Percentiles rank a stretch among this genome's conserved stretches.
Conservation (phyloP, 1,140 invertebrate genomes). For the Contarinia nasturtii region DNA sequence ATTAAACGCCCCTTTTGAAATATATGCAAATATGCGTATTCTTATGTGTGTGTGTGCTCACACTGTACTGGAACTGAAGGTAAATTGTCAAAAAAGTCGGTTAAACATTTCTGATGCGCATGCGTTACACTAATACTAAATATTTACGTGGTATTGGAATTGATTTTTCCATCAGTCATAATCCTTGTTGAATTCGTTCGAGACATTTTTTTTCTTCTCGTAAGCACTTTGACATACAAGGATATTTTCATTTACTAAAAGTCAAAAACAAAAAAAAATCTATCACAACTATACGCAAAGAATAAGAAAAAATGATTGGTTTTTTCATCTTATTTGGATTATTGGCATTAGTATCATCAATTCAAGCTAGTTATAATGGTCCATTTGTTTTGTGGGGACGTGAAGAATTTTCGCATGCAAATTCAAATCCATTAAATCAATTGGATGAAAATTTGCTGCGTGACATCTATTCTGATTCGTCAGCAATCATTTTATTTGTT, state of each 20-base stretch:
- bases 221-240: too few relatives aligned
- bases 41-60: too few relatives aligned
- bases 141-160: too few relatives aligned
- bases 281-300: too few relatives aligned
- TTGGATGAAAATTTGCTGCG: conserved; percentile 25
- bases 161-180: too few relatives aligned
- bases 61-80: too few relatives aligned
- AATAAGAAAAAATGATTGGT: background rate
- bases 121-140: too few relatives aligned
- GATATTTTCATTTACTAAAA: background rate
- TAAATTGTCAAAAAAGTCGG: too few relatives aligned
- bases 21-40: too few relatives aligned
- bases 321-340: background rate
- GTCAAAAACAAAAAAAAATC: background rate
- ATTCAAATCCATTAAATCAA: conserved; percentile 28
- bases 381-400: conserved; percentile 35
- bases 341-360: conserved; percentile 2
- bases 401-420: conserved; percentile 23
- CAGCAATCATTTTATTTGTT: conserved; percentile 19
- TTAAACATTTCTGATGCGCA: too few relatives aligned
- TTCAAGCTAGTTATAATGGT: conserved; percentile 14
- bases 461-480: conserved; percentile 18
- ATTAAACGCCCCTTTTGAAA: too few relatives aligned
- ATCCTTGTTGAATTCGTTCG: background rate
- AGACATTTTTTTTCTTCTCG: background rate